Percentiles rank a stretch among this genome's conserved stretches.
phyloP scores from a whole-genome alignment of 1,140 invertebrate genomes.

The Aphelenchoides fujianensis region DNA sequence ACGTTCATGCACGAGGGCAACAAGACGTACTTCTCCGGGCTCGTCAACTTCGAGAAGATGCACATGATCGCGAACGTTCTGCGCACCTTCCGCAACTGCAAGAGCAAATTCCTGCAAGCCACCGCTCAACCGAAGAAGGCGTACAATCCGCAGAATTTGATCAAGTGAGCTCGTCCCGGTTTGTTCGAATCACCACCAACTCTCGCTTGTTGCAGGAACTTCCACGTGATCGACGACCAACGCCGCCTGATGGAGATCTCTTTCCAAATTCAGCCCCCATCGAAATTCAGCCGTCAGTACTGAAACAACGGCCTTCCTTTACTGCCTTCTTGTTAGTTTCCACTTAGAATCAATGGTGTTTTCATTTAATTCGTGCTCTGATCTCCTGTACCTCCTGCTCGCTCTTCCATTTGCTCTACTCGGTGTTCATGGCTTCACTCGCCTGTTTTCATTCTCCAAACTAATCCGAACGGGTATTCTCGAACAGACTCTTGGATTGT shows the following conservation, averaged over 20 bases:
- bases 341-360: no score
- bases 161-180: not conserved
- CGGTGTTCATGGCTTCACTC: no score
- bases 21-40: slow-evolving; percentile 74
- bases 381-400: no score
- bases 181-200: no score
- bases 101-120: slow-evolving; percentile 66
- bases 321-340: no score
- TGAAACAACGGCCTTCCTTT: no score
- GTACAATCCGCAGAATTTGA: not conserved
- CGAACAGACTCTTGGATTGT: no score
- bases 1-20: slow-evolving; percentile 86
- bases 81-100: slow-evolving; percentile 74
- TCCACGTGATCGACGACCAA: slow-evolving; percentile 77
- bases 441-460: no score
- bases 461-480: no score
- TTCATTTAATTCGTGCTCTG: no score
- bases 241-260: slow-evolving; percentile 73
- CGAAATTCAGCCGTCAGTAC: not conserved
- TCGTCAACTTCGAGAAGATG: slow-evolving; percentile 88
- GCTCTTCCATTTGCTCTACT: no score
- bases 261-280: slow-evolving; percentile 65
- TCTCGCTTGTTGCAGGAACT: slow-evolving; percentile 65
- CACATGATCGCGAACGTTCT: slow-evolving; percentile 81
- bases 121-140: slow-evolving; percentile 20